Percentiles rank a stretch among this genome's conserved stretches.
These are phyloP conservation scores for Ellobius talpinus DNA, from an alignment of 2,113 vertebrate genomes.

Conservation along the genomic window DNA sequence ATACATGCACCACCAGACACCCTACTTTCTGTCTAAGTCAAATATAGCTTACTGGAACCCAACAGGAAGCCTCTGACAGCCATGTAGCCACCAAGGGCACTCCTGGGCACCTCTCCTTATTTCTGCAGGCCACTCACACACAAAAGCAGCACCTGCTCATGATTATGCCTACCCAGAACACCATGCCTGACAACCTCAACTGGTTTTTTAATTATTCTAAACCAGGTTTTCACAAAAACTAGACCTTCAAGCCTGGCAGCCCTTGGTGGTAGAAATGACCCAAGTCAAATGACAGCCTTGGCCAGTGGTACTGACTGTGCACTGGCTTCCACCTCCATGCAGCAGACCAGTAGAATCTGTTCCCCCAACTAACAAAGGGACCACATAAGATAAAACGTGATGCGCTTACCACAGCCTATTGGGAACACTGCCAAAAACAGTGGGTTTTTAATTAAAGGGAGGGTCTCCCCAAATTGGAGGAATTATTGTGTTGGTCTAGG, in stretches of 20 bases:
- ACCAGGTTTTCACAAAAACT: neutral
- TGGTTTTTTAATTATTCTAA: neutral
- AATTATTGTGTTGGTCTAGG: neutral
- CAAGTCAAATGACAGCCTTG: conserved; percentile 1
- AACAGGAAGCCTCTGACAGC: neutral
- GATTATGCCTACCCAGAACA: neutral
- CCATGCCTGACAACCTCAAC: neutral
- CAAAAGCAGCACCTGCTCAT: neutral
- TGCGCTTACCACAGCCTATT: neutral
- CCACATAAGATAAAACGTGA: neutral
- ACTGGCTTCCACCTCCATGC: conserved; percentile 22
- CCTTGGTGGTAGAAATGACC: neutral
- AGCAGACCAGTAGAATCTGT: neutral
- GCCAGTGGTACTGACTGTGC: neutral
- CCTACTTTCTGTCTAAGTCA: neutral
- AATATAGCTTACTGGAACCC: neutral
- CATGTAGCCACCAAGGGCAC: neutral
- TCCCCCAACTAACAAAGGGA: neutral
- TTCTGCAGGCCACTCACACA: conserved; percentile 36
- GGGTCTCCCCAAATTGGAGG: neutral
- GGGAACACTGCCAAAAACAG: neutral
- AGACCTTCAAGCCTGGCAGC: conserved; percentile 28
- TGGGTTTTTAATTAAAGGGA: neutral
- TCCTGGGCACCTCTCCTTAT: neutral
- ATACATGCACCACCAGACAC: neutral